Evolutionary conservation across 2,797 vertebrate species (phyloP).

Genomic region (Chelonia mydas): DNA sequence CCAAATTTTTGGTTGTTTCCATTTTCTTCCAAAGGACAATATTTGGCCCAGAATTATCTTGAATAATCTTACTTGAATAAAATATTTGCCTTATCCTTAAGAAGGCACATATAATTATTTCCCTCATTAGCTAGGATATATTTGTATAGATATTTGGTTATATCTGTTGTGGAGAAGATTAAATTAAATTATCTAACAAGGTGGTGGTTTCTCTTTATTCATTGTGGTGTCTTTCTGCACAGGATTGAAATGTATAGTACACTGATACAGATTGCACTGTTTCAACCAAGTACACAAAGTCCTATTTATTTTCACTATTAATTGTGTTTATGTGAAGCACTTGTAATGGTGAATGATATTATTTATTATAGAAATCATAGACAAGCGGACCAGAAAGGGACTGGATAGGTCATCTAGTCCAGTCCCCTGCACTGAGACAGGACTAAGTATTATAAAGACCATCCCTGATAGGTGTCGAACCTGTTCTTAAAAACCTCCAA

Average conservation of each 20-base stretch:
- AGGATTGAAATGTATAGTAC: conserved; percentile 57
- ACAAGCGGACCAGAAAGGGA: no score
- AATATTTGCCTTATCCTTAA: neutral
- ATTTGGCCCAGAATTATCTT: neutral
- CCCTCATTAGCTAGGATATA: neutral
- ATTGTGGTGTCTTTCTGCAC: conserved; percentile 43
- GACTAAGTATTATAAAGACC: no score
- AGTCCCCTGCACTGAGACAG: no score
- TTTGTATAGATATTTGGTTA: neutral
- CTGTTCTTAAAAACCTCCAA: no score
- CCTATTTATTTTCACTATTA: conserved; percentile 59
- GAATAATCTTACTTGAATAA: conserved; percentile 1
- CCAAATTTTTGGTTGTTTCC: neutral
- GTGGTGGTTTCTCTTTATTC: no score
- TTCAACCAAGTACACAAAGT: conserved; percentile 72
- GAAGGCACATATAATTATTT: neutral
- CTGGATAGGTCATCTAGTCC: no score
- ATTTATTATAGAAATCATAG: conserved; percentile 50
- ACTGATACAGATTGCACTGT: conserved; percentile 74
- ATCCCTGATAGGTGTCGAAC: no score
- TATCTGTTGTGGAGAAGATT: conserved; percentile 18
- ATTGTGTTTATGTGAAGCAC: conserved; percentile 57
- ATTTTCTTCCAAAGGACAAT: neutral
- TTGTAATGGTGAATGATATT: conserved; percentile 64
- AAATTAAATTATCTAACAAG: no score